Conservation (phyloP, 2,888 invertebrate genomes). For the Tenthredo livida region DNA sequence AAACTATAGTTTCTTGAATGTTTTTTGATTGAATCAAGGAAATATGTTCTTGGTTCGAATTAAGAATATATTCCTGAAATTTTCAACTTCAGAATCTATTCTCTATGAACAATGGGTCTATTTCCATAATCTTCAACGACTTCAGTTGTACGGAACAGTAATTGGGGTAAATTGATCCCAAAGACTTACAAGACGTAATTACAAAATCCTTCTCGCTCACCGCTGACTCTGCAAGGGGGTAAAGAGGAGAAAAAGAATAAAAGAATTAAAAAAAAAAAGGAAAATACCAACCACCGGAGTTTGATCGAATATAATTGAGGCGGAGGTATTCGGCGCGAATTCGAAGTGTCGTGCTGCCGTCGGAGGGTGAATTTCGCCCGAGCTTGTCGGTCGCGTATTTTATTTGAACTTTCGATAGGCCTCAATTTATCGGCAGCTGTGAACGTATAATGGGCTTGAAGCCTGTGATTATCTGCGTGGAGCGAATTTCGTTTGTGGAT, state of each 20-base stretch:
- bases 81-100: background rate
- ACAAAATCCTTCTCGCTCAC: background rate
- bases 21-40: too few species aligned
- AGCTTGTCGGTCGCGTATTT: conserved; percentile 25
- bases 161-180: conserved; percentile 8
- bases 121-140: background rate
- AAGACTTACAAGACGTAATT: conserved; percentile 22
- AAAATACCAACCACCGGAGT: background rate
- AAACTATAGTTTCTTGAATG: too few species aligned
- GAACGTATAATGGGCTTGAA: conserved; percentile 29
- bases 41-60: too few species aligned
- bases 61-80: background rate
- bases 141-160: background rate
- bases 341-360: conserved; percentile 25
- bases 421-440: conserved; percentile 42
- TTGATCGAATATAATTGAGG: conserved; percentile 48
- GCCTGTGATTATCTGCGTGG: conserved; percentile 13
- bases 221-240: background rate
- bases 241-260: background rate
- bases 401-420: conserved; percentile 46
- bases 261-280: background rate
- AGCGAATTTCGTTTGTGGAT: conserved; percentile 17
- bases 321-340: conserved; percentile 28
- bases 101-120: background rate
- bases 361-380: conserved; percentile 37